Evolutionary conservation across 2,888 invertebrate species (phyloP), one percentile per base, ranked within the genome.

Genomic region (Agelastica alni): DNA sequence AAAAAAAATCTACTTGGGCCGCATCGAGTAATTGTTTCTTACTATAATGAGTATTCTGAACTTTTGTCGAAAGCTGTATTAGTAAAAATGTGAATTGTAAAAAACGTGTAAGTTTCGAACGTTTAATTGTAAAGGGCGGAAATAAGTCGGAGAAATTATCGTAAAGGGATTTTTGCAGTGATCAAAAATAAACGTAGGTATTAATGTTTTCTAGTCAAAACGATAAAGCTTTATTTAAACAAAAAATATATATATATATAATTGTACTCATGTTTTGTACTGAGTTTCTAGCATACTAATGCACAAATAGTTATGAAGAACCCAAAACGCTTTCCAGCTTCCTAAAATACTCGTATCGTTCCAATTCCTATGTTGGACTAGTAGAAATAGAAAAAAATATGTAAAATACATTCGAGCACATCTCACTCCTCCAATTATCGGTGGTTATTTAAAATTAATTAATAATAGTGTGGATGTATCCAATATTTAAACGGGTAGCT

Each of bases 81-180:
- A n/a, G n/a, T n/a, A n/a, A n/a, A n/a, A n/a, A 9, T 9, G 26
- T 26, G 6, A 26, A 6, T 26, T 26, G 26, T 26, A 26, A 26
- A 26, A 26, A 26, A 7, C 9, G 26, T 26, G 9, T 2, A 26
- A 26, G 7, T 26, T 26, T 6, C 26, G 26, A 26, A 26, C 26
- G 26, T 7, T 7, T 26, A 26, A 26, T 18, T 20, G 17, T 20
- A 39, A 39, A 39, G 20, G 37, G 37, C 20, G 60, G 55, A 57
- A 34, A 18, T 31, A 44, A 26, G 46, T 49, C 36, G 43, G 43
- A 51, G 39, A 18, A 39, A 37, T 17, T 41, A 34, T 60, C 52
- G 53, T 55, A 52, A 51, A 57, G 64, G 72, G 73, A 74, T 69
- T 68, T 72, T 74, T 75, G 75, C 75, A 75, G 73, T 75, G 75